Base-by-base conservation (phyloP, 2,113 vertebrate genomes). In the Aepyceros melampus region DNA sequence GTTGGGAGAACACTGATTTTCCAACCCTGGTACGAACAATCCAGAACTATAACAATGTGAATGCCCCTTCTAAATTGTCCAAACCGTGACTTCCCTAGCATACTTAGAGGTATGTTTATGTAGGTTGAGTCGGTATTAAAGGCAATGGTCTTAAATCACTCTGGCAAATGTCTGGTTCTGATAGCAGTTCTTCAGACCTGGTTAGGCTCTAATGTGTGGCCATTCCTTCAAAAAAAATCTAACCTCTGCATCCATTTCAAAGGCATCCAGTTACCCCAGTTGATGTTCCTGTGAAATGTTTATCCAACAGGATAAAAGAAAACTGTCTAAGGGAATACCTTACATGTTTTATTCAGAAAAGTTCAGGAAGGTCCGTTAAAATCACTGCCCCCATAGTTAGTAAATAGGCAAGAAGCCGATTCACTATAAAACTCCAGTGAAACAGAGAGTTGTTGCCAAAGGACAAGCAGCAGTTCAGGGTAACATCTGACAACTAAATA, bases 241-340 rank as follows among this genome's bases (percentile, higher is more conserved):
- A 86, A 55, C 33, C 67, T 88, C 49, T 78, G 23, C 2, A 95
- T 45, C 49, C 58, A 94, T 76, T 76, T 86, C 36, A 47, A 21
- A 23, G 8, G 4, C 31, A n/a, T 21, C 29, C 56, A 31, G 31
- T 49, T 64, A 56, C 17, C 49, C 49, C 85, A 82, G 29, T 17
- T 89, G 43, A 87, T 95, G 96, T 88, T 88, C 64, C 76, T 90
- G 12, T 81, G 47, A 83, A 86, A 89, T 89, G 87, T 43, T 58
- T 90, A 60, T 21, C 71, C 79, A 76, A 53, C 25, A 53, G 12
- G 23, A 64, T 84, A 92, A 89, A 93, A 67, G 82, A 91, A 78
- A 71, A 31, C 21, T 92, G 31, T 86, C 45, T 85, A 27, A 94
- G 17, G 33, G 79, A 87, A 60, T 17, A 90, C 1, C 14, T 11